phyloP scores from a whole-genome alignment of 2,888 invertebrate species.

The Schizaphis graminum region DNA sequence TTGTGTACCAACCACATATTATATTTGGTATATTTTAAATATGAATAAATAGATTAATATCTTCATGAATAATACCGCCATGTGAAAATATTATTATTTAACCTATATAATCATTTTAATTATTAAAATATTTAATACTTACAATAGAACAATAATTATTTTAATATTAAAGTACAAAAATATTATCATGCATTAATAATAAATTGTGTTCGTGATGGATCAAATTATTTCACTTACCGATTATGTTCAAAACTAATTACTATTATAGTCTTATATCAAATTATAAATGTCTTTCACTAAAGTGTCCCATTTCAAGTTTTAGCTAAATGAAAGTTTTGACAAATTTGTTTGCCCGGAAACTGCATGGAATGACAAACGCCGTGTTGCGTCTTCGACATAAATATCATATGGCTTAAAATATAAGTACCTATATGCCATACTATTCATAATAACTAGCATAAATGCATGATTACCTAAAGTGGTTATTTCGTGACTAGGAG shows the following conservation, averaged over 20 bases:
- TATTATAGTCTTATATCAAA: constrained; percentile 17
- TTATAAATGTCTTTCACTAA: constrained; percentile 10
- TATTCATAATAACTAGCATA: not conserved
- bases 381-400: not conserved
- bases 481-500: not conserved
- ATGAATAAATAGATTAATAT: no score
- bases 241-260: constrained; percentile 6
- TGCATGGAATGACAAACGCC: not conserved
- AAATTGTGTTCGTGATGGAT: not conserved
- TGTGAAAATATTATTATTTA: not conserved
- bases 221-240: constrained; percentile 3
- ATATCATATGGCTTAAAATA: not conserved
- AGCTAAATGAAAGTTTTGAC: constrained; percentile 11
- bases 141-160: not conserved
- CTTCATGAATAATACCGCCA: not conserved
- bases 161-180: not conserved
- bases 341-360: not conserved
- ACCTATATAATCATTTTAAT: not conserved
- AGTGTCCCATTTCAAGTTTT: not conserved
- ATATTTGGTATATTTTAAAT: no score
- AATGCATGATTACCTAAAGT: not conserved
- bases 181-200: not conserved
- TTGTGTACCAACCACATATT: no score
- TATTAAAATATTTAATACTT: not conserved
- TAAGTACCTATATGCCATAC: not conserved